phyloP scores from a whole-genome alignment of 1,140 invertebrate species.

The Meloidogyne chitwoodi region DNA sequence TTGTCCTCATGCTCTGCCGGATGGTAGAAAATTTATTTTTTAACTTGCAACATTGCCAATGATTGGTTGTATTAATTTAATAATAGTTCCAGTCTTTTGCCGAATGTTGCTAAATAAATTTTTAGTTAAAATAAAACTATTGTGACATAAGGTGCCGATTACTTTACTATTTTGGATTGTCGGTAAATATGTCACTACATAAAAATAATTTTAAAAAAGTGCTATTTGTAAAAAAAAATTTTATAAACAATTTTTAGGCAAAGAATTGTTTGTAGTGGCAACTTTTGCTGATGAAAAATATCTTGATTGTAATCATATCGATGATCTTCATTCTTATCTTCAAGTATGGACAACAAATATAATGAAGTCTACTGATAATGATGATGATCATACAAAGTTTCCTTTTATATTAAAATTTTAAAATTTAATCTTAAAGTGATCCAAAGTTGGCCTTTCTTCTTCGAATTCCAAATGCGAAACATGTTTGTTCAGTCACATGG shows the following conservation, averaged over 20 bases:
- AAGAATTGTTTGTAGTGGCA: conserved; percentile 3
- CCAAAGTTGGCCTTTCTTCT: conserved; percentile 7
- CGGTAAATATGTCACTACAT: not conserved
- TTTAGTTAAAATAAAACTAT: not conserved
- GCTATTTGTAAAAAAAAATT: not conserved
- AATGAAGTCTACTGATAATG: not conserved
- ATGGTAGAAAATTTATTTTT: not conserved
- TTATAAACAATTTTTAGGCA: not conserved
- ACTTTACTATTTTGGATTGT: not conserved
- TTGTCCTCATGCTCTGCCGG: not conserved
- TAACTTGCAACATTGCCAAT: not conserved
- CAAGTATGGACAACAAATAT: conserved; percentile 8
- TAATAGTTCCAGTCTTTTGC: not conserved
- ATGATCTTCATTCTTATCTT: conserved; percentile 1
- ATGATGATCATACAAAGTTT: not conserved
- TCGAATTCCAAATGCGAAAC: conserved; percentile 4
- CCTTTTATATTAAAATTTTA: not conserved
- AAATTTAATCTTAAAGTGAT: conserved; percentile 10
- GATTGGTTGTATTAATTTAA: not conserved
- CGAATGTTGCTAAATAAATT: not conserved
- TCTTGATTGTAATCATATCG: not conserved
- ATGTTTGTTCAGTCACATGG: conserved; percentile 5
- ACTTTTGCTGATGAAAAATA: conserved; percentile 10
- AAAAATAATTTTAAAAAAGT: not conserved
- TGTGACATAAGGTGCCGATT: not conserved